Base-by-base conservation (phyloP, 2,888 invertebrate species). In the Tetramorium bicarinatum region DNA sequence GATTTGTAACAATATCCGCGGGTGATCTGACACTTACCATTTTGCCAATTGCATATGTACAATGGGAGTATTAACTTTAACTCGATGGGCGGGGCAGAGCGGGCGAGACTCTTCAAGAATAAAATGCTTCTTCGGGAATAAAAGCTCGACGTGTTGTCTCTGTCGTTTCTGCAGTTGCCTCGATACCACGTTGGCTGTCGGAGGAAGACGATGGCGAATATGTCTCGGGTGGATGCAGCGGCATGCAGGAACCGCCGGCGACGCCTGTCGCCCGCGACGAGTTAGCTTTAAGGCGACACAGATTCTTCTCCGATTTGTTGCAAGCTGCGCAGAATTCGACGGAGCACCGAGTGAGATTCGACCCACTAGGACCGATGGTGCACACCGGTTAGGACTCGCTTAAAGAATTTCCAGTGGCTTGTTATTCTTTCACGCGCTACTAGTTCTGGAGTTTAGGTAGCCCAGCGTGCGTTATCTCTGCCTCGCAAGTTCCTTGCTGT, bases 221-320 rank as follows among this genome's bases (percentile, higher is more conserved):
- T 56, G 91, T 90, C 66, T 92, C 92, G 18, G 94, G 94, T 87
- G 93, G 91, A 86, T 92, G 93, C 61, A 96, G 96, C 77, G 96
- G 96, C n/a, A 95, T 96, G 86, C 95, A 95, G 86, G 96, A 97
- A 87, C 96, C 97, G 88, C 97, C 97, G 67, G 97, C 97, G 81
- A 97, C 97, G 83, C 97, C 97, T 21, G 97, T 97, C 66, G 97
- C 97, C 79, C 96, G 97, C 83, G 97, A 97, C 94, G 97, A 97
- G 93, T 95, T 97, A 90, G 97, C 97, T 87, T 95, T 97, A 90
- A 96, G 97, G 87, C 96, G 97, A 82, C 97, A 97, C 94, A 96
- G 97, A 91, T 97, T 97, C 95, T 97, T 97, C 95, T 97, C 97
- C 77, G 97, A 97, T 93, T 96, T 97, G 84, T 96, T 97, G 88